A percentile compares a stretch with the other conserved stretches of the same genome.
Conservation (phyloP, 1,140 invertebrate species). For the Varroa destructor region DNA sequence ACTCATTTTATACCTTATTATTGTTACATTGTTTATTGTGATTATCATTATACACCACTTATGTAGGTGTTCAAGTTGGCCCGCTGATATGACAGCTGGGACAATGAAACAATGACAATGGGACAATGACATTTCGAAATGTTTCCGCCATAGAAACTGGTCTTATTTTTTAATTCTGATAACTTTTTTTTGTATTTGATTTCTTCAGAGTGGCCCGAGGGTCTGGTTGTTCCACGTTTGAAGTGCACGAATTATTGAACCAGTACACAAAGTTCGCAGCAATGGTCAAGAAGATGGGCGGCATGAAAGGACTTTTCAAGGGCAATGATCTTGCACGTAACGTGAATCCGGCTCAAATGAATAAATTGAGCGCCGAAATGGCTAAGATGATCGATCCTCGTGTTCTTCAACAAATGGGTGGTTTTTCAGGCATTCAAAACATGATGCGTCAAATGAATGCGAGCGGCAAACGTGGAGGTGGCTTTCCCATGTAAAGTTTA, state of each 20-base stretch:
- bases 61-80: too few relatives aligned
- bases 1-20: too few relatives aligned
- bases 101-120: too few relatives aligned
- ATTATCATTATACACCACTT: too few relatives aligned
- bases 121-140: too few relatives aligned
- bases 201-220: conserved; percentile 71
- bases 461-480: conserved; percentile 5
- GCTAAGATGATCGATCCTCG: conserved; percentile 99
- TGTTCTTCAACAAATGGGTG: conserved; percentile 88
- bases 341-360: conserved; percentile 95
- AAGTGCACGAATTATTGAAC: conserved; percentile 91
- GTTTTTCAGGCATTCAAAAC: conserved; percentile 86
- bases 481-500: conserved; percentile 2
- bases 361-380: conserved; percentile 98
- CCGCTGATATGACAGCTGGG: too few relatives aligned
- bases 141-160: too few relatives aligned
- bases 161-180: too few relatives aligned
- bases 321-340: conserved; percentile 87
- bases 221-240: conserved; percentile 80
- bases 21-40: too few relatives aligned
- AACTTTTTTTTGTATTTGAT: too few relatives aligned
- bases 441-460: conserved; percentile 73
- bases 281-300: conserved; percentile 99
- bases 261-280: conserved; percentile 99
- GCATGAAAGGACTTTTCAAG: conserved; percentile 96